Evolutionary conservation across 2,888 invertebrate genomes (phyloP).

Genomic region (Xestia sexstrigata): DNA sequence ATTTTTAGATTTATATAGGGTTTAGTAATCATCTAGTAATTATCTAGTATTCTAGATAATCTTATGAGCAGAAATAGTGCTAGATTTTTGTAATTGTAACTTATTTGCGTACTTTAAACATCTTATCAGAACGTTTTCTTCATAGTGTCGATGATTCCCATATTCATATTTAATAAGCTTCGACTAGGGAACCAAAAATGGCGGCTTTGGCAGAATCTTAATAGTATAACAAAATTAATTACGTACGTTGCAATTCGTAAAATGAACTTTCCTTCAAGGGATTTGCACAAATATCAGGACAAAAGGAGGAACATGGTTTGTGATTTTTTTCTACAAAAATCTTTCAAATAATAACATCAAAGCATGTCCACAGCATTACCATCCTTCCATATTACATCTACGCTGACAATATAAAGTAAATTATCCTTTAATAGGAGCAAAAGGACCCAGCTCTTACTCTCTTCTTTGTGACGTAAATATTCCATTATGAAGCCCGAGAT

Average conservation of each 20-base stretch:
- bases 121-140: not conserved
- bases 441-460: constrained; percentile 64
- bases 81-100: not conserved
- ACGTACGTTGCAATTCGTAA: too few species aligned
- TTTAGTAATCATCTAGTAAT: not conserved
- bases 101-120: not conserved
- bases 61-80: not conserved
- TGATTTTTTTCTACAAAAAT: not conserved
- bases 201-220: too few species aligned
- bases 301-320: too few species aligned
- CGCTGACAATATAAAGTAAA: constrained; percentile 85
- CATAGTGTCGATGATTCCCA: too few species aligned
- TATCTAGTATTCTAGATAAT: too few species aligned
- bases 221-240: too few species aligned
- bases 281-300: too few species aligned
- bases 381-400: constrained; percentile 55
- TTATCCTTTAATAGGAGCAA: constrained; percentile 77
- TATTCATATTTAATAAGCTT: too few species aligned
- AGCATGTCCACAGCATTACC: constrained; percentile 63
- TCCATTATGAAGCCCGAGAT: constrained; percentile 57
- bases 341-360: not conserved
- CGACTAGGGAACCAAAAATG: too few species aligned
- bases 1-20: not conserved
- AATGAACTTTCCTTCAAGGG: too few species aligned
- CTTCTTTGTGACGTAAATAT: constrained; percentile 59